Percentiles rank a stretch among this genome's conserved stretches.
phyloP scores from a whole-genome alignment of 2,797 vertebrate species.

The Sylvilagus floridanus region DNA sequence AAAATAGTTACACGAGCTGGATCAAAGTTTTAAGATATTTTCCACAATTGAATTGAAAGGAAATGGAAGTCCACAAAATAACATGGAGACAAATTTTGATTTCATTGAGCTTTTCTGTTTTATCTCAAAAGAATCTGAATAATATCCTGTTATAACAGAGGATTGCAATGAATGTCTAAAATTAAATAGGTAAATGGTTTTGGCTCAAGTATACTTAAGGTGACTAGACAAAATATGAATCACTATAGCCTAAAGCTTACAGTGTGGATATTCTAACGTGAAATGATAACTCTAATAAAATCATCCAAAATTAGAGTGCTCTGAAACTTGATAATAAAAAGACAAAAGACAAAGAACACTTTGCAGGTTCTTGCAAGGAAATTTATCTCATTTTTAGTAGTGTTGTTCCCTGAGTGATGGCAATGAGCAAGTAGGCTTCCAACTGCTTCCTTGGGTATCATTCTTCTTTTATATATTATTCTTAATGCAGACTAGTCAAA shows the following conservation, averaged over 20 bases:
- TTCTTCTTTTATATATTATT: neutral
- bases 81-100: constrained; percentile 20
- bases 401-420: neutral
- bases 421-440: neutral
- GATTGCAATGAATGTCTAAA: constrained; percentile 58
- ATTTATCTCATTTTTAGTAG: neutral
- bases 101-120: constrained; percentile 50
- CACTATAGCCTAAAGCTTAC: constrained; percentile 5
- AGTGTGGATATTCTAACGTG: neutral
- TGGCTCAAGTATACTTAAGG: constrained; percentile 60
- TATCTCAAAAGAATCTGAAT: constrained; percentile 62
- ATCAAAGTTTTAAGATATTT: constrained; percentile 51
- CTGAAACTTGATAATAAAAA: neutral
- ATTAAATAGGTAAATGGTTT: constrained; percentile 52
- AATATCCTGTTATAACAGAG: constrained; percentile 69
- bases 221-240: constrained; percentile 53
- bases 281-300: constrained; percentile 50
- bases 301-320: neutral
- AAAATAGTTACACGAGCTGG: constrained; percentile 11
- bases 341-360: neutral
- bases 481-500: constrained; percentile 2
- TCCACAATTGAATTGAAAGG: constrained; percentile 44
- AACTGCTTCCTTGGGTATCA: neutral
- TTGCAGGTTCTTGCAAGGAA: neutral
- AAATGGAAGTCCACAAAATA: constrained; percentile 55